Base-by-base conservation (phyloP, 2,888 invertebrate species). In the Endomychus coccineus region DNA sequence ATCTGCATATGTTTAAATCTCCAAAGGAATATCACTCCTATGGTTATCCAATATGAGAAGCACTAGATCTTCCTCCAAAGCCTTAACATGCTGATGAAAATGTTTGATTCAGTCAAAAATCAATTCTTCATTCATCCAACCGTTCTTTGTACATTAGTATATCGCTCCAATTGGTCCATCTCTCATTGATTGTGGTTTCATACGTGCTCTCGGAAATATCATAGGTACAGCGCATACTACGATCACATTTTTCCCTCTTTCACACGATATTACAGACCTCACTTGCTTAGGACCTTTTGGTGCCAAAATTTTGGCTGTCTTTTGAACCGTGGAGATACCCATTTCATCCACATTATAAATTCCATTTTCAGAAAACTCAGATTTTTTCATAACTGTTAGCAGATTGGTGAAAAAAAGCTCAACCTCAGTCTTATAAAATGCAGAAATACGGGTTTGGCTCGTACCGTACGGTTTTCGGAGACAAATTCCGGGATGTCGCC, bases 341-440 rank as follows among this genome's bases (percentile, higher is more conserved):
- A 60, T 66, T 54, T 66, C 63, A 32, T 66, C 63, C 27, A 58
- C 52, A 45, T 66, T 67, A 39, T 53, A 66, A 10, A 61, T 54
- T 7, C 43, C 32, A 21, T 41, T 29, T 9, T 51, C 39, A 11
- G 34, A 25, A 39, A 54, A 51, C 13, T 43, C 4, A 23, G 45
- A 35, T 29, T 44, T 50, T 16, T 39, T 34, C 44, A 52, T 49
- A 5, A 54, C 35, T 12, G 30, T 36, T 31, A 39, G 31, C 16
- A 53, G 39, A 34, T 54, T 52, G 3, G 36, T 39, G 37, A 44
- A 55, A 40, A 55, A 57, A 9, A 24, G 29, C 16, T 42, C 29
- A 2, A 55, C 44, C 34, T 51, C 49, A 13, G 36, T 16, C 33
- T 44, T 50, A 28, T 48, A 56, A 29, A 58, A 58, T 29, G 48